Base-by-base conservation (phyloP, 1,140 invertebrate species). In the Drosophila suzukii region DNA sequence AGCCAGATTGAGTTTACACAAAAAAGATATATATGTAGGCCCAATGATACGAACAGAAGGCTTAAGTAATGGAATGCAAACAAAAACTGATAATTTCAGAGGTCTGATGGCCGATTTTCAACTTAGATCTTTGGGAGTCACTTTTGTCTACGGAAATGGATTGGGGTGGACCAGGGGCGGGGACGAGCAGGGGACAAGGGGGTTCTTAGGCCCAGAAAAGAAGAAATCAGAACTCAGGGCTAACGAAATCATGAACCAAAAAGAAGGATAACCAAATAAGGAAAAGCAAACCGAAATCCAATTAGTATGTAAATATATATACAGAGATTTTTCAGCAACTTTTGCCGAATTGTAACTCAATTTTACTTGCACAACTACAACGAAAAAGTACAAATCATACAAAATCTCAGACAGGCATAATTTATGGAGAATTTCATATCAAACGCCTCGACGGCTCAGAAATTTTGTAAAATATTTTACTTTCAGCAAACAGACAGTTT, bases 291-390 rank as follows among this genome's bases (percentile, higher is more conserved):
- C 61, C 41, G 36, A 62, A 76, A 53, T 67, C 73, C 77, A 68
- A 80, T 75, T 79, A 58, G 62, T 79, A 79, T 80, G 63, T 72
- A 65, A 72, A 67, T 79, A 74, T 75, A 47, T 79, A 66, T 54
- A 79, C 55, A 77, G 47, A 60, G 62, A 67, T 66, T 68, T 68
- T 39, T 62, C 50, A 67, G 65, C 63, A 67, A 67, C 47, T 67
- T 50, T 58, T 65, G 51, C 59, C 70, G 55, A 75, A 74, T 75
- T 75, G 39, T 55, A 75, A 75, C 59, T 76, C 61, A 76, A 75
- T 67, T 76, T 75, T 67, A 76, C 62, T 75, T 75, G 72, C 73
- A 76, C 47, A 76, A 76, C 73, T 76, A 76, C 73, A 76, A 76
- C 62, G 20, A 54, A 76, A 76, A 67, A 62, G 67, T 74, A 74